phyloP scores from a whole-genome alignment of 2,888 invertebrate species.

The Cephus rjabovi region DNA sequence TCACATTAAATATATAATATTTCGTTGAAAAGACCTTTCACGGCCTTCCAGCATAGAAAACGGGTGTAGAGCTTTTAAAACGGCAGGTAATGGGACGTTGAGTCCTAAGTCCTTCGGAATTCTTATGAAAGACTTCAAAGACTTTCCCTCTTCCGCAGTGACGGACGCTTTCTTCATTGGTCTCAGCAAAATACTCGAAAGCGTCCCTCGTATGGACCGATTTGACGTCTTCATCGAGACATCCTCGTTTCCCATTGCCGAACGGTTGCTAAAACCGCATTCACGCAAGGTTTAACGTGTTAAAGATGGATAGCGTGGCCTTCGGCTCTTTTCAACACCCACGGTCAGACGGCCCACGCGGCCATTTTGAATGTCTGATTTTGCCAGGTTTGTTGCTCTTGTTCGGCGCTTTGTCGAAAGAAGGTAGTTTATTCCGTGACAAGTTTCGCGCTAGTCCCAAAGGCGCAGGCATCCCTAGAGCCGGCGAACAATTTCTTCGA shows the following conservation, averaged over 20 bases:
- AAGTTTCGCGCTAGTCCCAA: constrained; percentile 41
- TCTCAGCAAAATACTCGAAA: background rate
- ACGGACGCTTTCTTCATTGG: background rate
- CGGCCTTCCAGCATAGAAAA: background rate
- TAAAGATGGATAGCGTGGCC: constrained; percentile 30
- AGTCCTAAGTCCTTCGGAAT: background rate
- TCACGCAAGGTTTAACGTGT: constrained; percentile 25
- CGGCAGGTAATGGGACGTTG: background rate
- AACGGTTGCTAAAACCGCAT: constrained; percentile 8
- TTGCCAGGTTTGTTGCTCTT: constrained; percentile 34
- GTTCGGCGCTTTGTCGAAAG: constrained; percentile 35
- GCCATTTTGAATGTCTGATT: constrained; percentile 47
- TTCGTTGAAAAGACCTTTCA: background rate
- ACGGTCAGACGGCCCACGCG: constrained; percentile 29
- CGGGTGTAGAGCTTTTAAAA: background rate
- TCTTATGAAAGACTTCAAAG: background rate
- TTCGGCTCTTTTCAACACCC: constrained; percentile 46
- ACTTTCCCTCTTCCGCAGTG: background rate
- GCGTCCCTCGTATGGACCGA: background rate
- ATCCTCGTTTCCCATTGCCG: background rate
- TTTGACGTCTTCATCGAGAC: background rate
- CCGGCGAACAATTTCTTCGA: background rate
- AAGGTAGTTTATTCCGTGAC: constrained; percentile 42
- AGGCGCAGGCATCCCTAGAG: constrained; percentile 29
- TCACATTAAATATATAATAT: background rate